phyloP scores from a whole-genome alignment of 1,140 invertebrate species.

The Calliphora vicina region DNA sequence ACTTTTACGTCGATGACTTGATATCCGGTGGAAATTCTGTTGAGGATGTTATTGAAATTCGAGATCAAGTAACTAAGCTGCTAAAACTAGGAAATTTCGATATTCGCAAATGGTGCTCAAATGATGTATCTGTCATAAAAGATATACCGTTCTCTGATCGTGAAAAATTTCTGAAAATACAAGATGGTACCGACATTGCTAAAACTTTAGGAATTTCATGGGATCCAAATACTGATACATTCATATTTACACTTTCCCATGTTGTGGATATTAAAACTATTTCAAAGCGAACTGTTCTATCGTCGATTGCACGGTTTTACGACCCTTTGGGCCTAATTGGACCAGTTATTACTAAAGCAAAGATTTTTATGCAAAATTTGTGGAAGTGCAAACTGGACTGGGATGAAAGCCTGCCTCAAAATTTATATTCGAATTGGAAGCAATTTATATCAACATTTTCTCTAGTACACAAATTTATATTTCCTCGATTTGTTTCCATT shows the following conservation, averaged over 20 bases:
- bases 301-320: constrained; percentile 21
- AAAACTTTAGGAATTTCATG: constrained; percentile 31
- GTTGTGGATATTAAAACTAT: not conserved
- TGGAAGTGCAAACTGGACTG: constrained; percentile 10
- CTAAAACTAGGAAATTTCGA: constrained; percentile 50
- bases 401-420: constrained; percentile 12
- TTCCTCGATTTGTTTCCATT: constrained; percentile 11
- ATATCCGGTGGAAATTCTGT: constrained; percentile 21
- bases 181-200: constrained; percentile 33
- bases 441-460: not conserved
- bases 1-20: too few relatives aligned
- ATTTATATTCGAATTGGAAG: not conserved
- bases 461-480: not conserved
- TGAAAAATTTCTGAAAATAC: constrained; percentile 35
- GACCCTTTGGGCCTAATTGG: constrained; percentile 11
- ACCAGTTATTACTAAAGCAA: constrained; percentile 18
- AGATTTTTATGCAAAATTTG: constrained; percentile 18
- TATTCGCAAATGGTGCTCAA: constrained; percentile 61
- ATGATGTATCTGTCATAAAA: constrained; percentile 42
- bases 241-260: constrained; percentile 18
- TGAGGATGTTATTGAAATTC: constrained; percentile 34
- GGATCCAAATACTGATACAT: constrained; percentile 32
- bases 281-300: constrained; percentile 8
- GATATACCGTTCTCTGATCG: not conserved
- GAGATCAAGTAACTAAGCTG: not conserved